Percentiles rank a stretch among this genome's conserved stretches.
Conservation (phyloP, 1,140 invertebrate genomes). For the Sipha flava region DNA sequence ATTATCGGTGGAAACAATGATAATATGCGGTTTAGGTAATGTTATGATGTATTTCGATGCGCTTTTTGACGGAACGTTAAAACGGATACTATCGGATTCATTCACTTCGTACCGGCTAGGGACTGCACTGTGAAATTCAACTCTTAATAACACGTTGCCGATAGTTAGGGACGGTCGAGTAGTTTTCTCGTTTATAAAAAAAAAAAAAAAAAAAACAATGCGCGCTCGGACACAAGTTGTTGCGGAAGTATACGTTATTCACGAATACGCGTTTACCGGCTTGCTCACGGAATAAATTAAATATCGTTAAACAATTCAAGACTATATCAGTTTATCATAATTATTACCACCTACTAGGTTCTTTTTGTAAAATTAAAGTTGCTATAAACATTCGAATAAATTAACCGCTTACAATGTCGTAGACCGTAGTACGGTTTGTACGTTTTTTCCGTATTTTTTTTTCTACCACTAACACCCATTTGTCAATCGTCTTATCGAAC, state of each 20-base stretch:
- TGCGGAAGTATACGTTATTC: background rate
- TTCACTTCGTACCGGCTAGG: background rate
- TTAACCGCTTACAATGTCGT: too few species aligned
- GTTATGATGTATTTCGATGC: background rate
- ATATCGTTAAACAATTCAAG: too few species aligned
- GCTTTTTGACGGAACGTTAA: background rate
- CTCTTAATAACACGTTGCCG: background rate
- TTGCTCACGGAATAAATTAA: background rate
- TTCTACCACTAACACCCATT: too few species aligned
- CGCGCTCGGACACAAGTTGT: background rate
- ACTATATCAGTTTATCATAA: too few species aligned
- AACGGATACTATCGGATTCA: too few species aligned
- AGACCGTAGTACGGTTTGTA: too few species aligned
- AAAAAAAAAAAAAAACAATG: background rate
- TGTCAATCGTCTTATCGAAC: too few species aligned
- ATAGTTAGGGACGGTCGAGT: slow-evolving; percentile 7
- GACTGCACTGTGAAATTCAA: background rate
- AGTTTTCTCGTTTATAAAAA: background rate
- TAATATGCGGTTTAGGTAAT: background rate
- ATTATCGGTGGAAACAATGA: too few species aligned
- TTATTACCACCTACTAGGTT: background rate
- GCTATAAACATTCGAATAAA: background rate
- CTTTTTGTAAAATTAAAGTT: background rate
- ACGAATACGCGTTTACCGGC: background rate
- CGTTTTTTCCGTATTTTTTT: too few species aligned